Evolutionary conservation across 2,113 vertebrate species (phyloP), one percentile per base, ranked within the genome.

Genomic region (Chamaetylas fuelleborni): DNA sequence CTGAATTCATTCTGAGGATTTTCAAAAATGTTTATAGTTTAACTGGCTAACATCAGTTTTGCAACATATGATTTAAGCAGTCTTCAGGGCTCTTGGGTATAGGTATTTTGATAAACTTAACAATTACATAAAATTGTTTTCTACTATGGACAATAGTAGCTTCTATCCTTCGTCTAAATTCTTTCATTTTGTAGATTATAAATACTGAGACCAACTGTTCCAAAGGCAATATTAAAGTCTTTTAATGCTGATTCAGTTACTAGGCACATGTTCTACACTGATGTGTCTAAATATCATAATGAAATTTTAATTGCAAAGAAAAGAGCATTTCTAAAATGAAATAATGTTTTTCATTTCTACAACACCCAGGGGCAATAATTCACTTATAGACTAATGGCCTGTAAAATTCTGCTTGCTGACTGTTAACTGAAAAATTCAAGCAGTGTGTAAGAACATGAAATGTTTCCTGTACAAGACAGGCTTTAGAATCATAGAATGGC

Each of bases 291-390:
- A 88, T 72, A 90, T 60, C 60, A 81, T 74, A 86, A 94, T 91
- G 85, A 86, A 94, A 77, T 88, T 81, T 92, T 93, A 95, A 96
- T 93, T 95, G 73, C 40, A 73, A 58, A 73, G 58, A 77, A 95
- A 93, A 94, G 45, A 92, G 4, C 51, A 93, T 92, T 95, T 95
- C 50, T 70, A 47, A 87, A 94, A 89, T 62, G 51, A 94, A 96
- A 91, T 66, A 28, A 18, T 51, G 23, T 81, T 92, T 91, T 83
- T 48, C 25, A 82, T 79, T 90, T 83, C 69, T 64, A 26, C 31
- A 80, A n/a, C 80, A 85, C 57, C 81, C 42, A 65, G n/a, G 42
- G 57, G 76, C 57, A 95, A 88, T 94, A 93, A 76, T 86, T 92
- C 76, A 92, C 58, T 69, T 86, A 77, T 88, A 93, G 83, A 80